Evolutionary conservation across 2,888 invertebrate species (phyloP), one percentile per base, ranked within the genome.

Genomic region (Xylota sylvarum): DNA sequence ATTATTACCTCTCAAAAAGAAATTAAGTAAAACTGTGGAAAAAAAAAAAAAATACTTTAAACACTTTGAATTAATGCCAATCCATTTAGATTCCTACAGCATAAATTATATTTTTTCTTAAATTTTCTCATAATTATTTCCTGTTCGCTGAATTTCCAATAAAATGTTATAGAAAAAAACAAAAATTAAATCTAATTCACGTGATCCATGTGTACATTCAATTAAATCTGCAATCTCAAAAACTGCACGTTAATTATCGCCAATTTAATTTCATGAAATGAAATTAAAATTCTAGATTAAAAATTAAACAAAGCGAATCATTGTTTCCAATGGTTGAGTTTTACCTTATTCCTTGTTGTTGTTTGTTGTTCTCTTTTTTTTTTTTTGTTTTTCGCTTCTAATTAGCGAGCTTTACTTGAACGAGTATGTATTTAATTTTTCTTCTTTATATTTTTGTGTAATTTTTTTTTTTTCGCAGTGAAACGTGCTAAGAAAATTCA

Each of bases 261-360:
- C 65, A 62, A 70, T 69, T 78, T 69, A 32, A 52, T 78, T 60
- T 40, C 32, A 69, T 43, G 52, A 52, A 60, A 73, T 56, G 6
- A 56, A 77, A 35, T 52, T 32, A 17, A 64, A 65, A 65, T 85
- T 79, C 70, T 74, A 70, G 74, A 76, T 79, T 65, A 60, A 58
- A 85, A 80, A 85, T 85, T 76, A 48, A 85, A 80, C 80, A 85
- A 80, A 80, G 74, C 70, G 76, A 80, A 70, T 84, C 74, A 85
- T 85, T 85, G 64, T 65, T 84, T 85, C 76, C 80, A 76, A 70
- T 76, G 84, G 70, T 52, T 79, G 70, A 65, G 52, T 74, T 83
- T 80, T 19, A 43, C 37, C 30, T 40, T 35, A 48, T 60, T 64
- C 50, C 64, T 64, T 17, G 35, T 64, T 19, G 40, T 55, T 40